phyloP scores from a whole-genome alignment of 2,888 invertebrate genomes.

The Meiosimyza platycephala region DNA sequence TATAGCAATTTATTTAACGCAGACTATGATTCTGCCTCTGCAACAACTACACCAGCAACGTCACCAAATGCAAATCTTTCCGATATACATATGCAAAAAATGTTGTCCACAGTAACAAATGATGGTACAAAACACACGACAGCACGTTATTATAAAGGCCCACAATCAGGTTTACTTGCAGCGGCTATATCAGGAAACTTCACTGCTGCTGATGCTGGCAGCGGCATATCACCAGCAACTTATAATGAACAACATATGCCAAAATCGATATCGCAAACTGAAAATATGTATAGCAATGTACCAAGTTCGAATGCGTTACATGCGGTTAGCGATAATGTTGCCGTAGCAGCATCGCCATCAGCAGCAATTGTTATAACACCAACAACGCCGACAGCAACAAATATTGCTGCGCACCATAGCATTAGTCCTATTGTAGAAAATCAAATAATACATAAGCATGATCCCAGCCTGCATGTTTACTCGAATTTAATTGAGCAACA shows the following conservation, averaged over 20 bases:
- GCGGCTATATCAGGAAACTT: constrained; percentile 52
- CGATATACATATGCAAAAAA: constrained; percentile 26
- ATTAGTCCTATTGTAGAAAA: constrained; percentile 31
- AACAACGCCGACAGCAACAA: constrained; percentile 9
- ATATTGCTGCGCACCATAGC: constrained; percentile 42
- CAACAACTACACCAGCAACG: constrained; percentile 25
- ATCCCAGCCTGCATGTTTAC: constrained; percentile 64
- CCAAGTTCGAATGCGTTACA: constrained; percentile 52
- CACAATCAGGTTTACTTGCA: constrained; percentile 50
- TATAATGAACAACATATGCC: constrained; percentile 38
- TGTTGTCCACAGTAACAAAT: constrained; percentile 26
- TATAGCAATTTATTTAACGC: constrained; percentile 66
- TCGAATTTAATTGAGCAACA: constrained; percentile 66
- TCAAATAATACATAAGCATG: constrained; percentile 44
- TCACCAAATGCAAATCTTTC: constrained; percentile 8
- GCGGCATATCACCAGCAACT: constrained; percentile 27
- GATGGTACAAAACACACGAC: constrained; percentile 31
- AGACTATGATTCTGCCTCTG: constrained; percentile 52
- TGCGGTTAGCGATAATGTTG: constrained; percentile 33
- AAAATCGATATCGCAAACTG: constrained; percentile 61
- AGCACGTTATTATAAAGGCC: constrained; percentile 48
- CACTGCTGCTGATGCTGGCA: constrained; percentile 29
- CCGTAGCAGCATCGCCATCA: constrained; percentile 21
- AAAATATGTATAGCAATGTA: constrained; percentile 67
- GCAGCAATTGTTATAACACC: constrained; percentile 17